Base-by-base conservation (phyloP, 2,888 invertebrate genomes). In the Endomychus coccineus region DNA sequence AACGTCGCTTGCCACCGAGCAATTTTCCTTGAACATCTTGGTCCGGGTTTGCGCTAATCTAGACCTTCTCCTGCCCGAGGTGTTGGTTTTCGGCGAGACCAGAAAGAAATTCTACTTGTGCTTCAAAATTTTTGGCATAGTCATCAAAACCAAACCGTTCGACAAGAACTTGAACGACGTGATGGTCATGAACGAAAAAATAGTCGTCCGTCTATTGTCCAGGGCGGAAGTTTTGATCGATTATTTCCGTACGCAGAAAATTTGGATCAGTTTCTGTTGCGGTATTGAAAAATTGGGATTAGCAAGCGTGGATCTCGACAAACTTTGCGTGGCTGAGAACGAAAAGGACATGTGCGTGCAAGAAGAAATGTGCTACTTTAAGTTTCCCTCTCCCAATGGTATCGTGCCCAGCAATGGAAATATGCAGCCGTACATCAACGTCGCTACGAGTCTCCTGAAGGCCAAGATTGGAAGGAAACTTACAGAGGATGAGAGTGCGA, bases 41-140 rank as follows among this genome's bases (percentile, higher is more conserved):
- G 70, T 78, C 12, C 71, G 71, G 14, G 64, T 67, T 5, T 71
- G 73, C 0, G 69, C 70, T 37, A 77, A 79, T 54, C 50, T 79
- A 21, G 72, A 78, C 44, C 45, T 71, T 50, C 56, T 78, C 2
- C 46, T 66, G 3, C 62, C 64, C 9, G 60, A 62, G 47, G 52
- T 53, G 4, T 30, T 62, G 11, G 61, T 64, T 2, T 63, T 64
- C 33, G 51, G 52, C 12, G 49, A 51, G 27, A 55, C 42, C 12
- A 49, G 49, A 11, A 55, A 56, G 32, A 58, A 56, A 30, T 64
- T 56, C 33, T 59, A 48, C 38, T 47, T 66, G 24, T 47, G 54
- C 0, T 58, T 66, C 23, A 55, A 50, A 30, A 51, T 66, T 9
- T 59, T 66, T 30, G 64, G 62, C 0, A 55, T 64, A 11, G 53